phyloP scores from a whole-genome alignment of 1,140 invertebrate genomes.

The Paraescarpia echinospica region DNA sequence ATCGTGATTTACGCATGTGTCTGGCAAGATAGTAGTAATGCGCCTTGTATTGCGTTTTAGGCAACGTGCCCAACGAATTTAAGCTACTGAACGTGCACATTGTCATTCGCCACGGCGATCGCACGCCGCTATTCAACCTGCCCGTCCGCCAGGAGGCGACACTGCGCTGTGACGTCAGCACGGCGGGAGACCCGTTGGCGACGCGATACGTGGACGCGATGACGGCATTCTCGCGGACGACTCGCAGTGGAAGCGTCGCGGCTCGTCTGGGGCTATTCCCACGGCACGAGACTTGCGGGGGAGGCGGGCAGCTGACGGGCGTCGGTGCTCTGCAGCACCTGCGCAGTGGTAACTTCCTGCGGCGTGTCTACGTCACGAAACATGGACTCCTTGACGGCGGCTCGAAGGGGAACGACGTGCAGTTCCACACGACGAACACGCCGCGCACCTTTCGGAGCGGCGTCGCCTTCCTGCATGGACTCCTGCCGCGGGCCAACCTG shows the following conservation, averaged over 20 bases:
- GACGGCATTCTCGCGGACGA: not conserved
- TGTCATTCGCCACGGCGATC: conserved; percentile 82
- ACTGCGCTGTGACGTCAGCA: not conserved
- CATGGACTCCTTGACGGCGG: conserved; percentile 58
- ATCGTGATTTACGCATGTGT: too few species aligned
- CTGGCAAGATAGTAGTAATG: too few species aligned
- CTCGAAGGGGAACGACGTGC: conserved; percentile 65
- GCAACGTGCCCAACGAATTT: conserved; percentile 60
- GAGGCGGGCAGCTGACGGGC: conserved; percentile 63
- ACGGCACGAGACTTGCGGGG: not conserved
- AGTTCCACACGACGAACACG: conserved; percentile 80
- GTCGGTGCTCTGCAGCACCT: conserved; percentile 75
- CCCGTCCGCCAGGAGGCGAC: not conserved
- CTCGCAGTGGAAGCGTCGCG: not conserved
- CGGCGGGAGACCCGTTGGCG: not conserved
- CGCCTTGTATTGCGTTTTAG: not conserved
- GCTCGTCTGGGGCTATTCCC: not conserved
- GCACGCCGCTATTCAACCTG: conserved; percentile 72
- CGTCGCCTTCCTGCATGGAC: conserved; percentile 75
- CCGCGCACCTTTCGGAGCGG: conserved; percentile 86
- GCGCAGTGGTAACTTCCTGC: conserved; percentile 72
- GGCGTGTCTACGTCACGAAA: conserved; percentile 69
- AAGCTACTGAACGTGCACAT: conserved; percentile 77
- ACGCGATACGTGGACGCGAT: not conserved
- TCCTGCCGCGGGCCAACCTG: conserved; percentile 67